These are phyloP conservation scores for Toxotes lorentzi DNA, from an alignment of 2,797 vertebrate species.

Conservation along the genomic window DNA sequence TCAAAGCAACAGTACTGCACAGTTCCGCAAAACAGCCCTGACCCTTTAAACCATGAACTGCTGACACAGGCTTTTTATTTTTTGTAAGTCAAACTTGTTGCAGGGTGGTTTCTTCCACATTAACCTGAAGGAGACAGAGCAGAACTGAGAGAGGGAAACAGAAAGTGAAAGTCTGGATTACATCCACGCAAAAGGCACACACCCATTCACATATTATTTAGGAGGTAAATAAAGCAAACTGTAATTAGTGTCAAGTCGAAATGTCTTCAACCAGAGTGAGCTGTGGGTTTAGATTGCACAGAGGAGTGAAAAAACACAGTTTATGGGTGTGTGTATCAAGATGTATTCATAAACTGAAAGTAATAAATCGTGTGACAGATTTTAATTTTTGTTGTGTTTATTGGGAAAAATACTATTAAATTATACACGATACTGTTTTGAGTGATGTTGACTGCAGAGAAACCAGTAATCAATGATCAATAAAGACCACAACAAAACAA, in stretches of 20 bases:
- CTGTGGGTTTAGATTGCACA: too few species aligned
- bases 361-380: background rate
- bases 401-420: background rate
- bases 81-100: background rate
- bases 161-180: constrained; percentile 51
- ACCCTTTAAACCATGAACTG: constrained; percentile 14
- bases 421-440: background rate
- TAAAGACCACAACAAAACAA: too few species aligned
- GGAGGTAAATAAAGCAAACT: background rate
- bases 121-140: background rate
- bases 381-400: background rate
- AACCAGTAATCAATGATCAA: background rate
- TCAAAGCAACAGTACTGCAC: background rate
- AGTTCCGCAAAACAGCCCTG: background rate
- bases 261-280: background rate
- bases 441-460: background rate
- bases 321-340: background rate
- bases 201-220: constrained; percentile 13
- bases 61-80: constrained; percentile 15
- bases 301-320: too few species aligned
- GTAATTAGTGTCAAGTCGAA: background rate
- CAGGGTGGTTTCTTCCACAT: background rate
- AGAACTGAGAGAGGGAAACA: constrained; percentile 46
- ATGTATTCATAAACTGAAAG: background rate
- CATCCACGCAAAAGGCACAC: background rate